phyloP scores from a whole-genome alignment of 2,888 invertebrate species.

The Athalia rosae region DNA sequence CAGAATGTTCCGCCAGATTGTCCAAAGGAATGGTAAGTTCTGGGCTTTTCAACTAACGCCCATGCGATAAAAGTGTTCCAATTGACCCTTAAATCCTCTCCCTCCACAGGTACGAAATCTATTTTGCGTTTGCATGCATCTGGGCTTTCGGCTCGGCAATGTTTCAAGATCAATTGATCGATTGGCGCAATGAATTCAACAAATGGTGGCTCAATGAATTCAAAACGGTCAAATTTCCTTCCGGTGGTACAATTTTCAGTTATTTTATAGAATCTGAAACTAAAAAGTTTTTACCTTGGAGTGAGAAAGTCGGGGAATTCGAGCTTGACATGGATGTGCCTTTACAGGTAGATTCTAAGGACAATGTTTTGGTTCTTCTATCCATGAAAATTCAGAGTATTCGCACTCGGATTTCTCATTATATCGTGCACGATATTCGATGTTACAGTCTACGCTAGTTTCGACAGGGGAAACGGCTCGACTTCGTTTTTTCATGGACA shows the following conservation, averaged over 20 bases:
- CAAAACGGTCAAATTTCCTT: slow-evolving; percentile 91
- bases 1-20: slow-evolving; percentile 89
- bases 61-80: not conserved
- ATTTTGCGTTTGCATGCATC: slow-evolving; percentile 91
- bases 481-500: slow-evolving; percentile 90
- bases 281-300: slow-evolving; percentile 92
- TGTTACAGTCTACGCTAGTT: slow-evolving; percentile 83
- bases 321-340: slow-evolving; percentile 92
- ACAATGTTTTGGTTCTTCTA: not conserved
- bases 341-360: slow-evolving; percentile 81
- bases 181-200: slow-evolving; percentile 95
- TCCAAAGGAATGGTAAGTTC: slow-evolving; percentile 87
- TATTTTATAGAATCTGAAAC: slow-evolving; percentile 92
- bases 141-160: slow-evolving; percentile 97
- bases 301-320: slow-evolving; percentile 85
- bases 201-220: slow-evolving; percentile 97
- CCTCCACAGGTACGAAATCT: slow-evolving; percentile 84
- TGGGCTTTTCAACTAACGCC: not conserved
- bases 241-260: slow-evolving; percentile 88
- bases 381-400: not conserved
- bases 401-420: slow-evolving; percentile 26
- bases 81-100: not conserved
- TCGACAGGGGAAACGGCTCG: slow-evolving; percentile 93
- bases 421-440: slow-evolving; percentile 28
- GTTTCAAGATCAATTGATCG: slow-evolving; percentile 92